Evolutionary conservation across 2,888 invertebrate species (phyloP), one percentile per base, ranked within the genome.

Genomic region (Caenorhabditis angaria): DNA sequence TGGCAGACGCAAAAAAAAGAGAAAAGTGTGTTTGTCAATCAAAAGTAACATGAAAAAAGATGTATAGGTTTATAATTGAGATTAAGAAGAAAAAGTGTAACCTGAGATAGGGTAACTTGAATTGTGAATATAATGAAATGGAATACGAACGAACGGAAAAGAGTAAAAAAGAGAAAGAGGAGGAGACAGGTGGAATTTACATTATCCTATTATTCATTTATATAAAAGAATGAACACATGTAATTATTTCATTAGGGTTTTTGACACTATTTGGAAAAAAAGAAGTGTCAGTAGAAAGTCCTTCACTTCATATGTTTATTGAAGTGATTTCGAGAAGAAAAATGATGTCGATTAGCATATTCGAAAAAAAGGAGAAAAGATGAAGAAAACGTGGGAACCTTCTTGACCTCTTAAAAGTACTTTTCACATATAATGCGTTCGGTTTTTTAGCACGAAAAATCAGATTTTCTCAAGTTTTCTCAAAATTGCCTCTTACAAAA

Each of bases 401-500:
- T 41, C 18, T 41, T 41, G 41, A 41, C 41, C 41, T 41, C 18
- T 41, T 41, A 14, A 41, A 14, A n/a, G 32, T 51, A 14, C 8
- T 35, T 48, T n/a, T n/a, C n/a, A n/a, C n/a, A n/a, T n/a, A n/a
- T 12, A 20, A 57, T 20, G 18, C 28, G 41, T 53, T 63, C 65
- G 61, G 47, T 70, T 70, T 51, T 64, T 64, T 60, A 50, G 20
- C 18, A 18, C 18, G 10, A 18, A 18, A 14, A 41, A 41, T 12
- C 41, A 3, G 10, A 41, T 3, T 12, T 41, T 41, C 18, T n/a
- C 32, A 32, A 32, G 32, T 32, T 5, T 32, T 32, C 32, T 8
- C 10, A 32, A 32, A 32, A 32, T 32, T 32, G 32, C 32, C 10
- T 32, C 6, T 8, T 10, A 8, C 6, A 32, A 32, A 32, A 32